phyloP scores from a whole-genome alignment of 2,113 vertebrate genomes.

The Campylomormyrus tamandua region DNA sequence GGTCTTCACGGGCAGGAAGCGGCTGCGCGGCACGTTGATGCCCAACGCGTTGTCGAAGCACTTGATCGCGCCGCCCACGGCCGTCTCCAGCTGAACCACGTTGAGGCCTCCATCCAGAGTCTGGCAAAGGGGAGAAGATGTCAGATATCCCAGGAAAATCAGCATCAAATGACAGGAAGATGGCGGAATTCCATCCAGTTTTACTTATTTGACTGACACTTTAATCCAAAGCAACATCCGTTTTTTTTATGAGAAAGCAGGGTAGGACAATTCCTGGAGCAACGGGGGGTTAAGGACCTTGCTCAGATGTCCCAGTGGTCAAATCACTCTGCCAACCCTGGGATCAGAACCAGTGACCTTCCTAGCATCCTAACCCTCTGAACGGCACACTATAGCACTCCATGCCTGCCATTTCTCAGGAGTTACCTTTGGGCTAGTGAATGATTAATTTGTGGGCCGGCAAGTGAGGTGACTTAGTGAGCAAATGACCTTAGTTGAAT shows the following conservation, averaged over 20 bases:
- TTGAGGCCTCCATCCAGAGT: slow-evolving; percentile 92
- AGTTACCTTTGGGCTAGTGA: neutral
- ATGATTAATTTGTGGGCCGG: neutral
- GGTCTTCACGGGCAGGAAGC: slow-evolving; percentile 96
- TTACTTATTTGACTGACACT: neutral
- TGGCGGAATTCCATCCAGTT: neutral
- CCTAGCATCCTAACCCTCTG: neutral
- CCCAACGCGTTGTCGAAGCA: slow-evolving; percentile 95
- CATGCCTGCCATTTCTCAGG: neutral
- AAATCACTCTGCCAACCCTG: neutral
- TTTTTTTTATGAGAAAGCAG: neutral
- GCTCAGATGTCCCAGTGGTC: neutral
- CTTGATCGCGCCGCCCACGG: slow-evolving; percentile 93
- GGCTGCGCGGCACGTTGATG: slow-evolving; percentile 93
- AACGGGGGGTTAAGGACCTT: neutral
- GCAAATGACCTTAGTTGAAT: neutral
- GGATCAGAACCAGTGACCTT: neutral
- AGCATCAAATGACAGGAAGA: neutral
- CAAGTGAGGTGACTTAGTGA: neutral
- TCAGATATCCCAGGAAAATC: neutral
- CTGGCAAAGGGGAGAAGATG: slow-evolving; percentile 43
- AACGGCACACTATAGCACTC: neutral
- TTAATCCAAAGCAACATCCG: neutral
- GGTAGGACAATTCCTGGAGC: neutral
- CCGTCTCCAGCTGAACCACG: slow-evolving; percentile 96